Percentiles rank a stretch among this genome's conserved stretches.
phyloP scores from a whole-genome alignment of 2,113 vertebrate genomes.

The Cnemophilus loriae region DNA sequence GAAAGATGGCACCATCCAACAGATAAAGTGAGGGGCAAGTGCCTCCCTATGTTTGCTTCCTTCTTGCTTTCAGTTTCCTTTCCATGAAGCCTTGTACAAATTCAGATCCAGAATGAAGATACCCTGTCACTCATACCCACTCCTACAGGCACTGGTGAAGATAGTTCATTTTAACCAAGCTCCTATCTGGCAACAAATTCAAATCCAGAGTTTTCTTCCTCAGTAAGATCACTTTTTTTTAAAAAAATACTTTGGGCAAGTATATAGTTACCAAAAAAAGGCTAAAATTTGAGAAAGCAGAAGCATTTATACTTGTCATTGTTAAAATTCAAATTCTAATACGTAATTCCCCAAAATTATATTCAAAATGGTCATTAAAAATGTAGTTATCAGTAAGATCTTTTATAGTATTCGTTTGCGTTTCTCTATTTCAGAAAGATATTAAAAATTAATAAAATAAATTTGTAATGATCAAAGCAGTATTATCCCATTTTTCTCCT shows the following conservation, averaged over 20 bases:
- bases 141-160: not conserved
- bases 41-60: not conserved
- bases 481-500: not conserved
- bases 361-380: not conserved
- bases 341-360: not conserved
- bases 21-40: not conserved
- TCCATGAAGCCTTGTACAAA: not conserved
- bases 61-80: not conserved
- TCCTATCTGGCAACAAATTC: not conserved
- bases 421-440: not conserved
- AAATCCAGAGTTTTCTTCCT: not conserved
- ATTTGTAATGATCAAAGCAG: not conserved
- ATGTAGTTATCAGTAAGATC: not conserved
- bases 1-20: not conserved
- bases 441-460: not conserved
- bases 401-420: not conserved
- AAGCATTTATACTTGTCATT: not conserved
- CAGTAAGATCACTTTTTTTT: not conserved
- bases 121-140: not conserved
- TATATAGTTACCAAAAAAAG: not conserved
- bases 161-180: not conserved
- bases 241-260: not conserved
- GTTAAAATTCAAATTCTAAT: not conserved
- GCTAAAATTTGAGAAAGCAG: not conserved
- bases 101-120: not conserved